Base-by-base conservation (phyloP, 2,888 invertebrate species). In the Sphecodes monilicornis region DNA sequence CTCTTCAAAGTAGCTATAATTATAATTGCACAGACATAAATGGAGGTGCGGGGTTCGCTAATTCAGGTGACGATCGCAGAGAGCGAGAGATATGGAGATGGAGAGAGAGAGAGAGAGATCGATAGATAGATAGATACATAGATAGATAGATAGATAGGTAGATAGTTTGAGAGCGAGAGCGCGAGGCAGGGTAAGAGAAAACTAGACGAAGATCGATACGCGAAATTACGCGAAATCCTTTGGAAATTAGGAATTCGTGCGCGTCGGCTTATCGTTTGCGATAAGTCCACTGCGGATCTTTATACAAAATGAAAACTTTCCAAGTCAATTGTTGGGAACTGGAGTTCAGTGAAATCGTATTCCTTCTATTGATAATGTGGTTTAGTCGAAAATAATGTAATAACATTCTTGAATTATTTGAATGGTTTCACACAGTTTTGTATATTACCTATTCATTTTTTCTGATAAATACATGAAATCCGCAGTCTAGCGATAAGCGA, bases 21-120 rank as follows among this genome's bases (percentile, higher is more conserved):
- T 54, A 54, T 75, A 73, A 54, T 54, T 54, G 57, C 72, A 83
- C 50, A 72, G 32, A 60, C 32, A 70, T n/a, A 72, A 18, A 66
- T n/a, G 64, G 18, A 64, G 57, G 36, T 75, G 68, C 78, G 78
- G 80, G 78, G 60, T 85, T 78, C 46, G 54, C 73, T 78, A 22
- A 70, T 76, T 78, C 69, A 71, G 54, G 64, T 76, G 46, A 78
- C 60, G 68, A 80, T 70, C 66, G 26, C 50, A 41, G 36, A 57
- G 32, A 54, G 60, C 11, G 18, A 36, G 39, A 57, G 32, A 41
- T 16, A n/a, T 4, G 16, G 22, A 54, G 43, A 43, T 1, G 16
- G 43, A 43, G 16, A 43, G 10, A 43, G 5, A 10, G 43, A 43
- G 16, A 43, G 10, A 43, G 1, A 10, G 43, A 43, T 1, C 3